Evolutionary conservation across 92 coral and sea anemone genomes (phyloP).

Genomic region (Parazoanthus swiftii): DNA sequence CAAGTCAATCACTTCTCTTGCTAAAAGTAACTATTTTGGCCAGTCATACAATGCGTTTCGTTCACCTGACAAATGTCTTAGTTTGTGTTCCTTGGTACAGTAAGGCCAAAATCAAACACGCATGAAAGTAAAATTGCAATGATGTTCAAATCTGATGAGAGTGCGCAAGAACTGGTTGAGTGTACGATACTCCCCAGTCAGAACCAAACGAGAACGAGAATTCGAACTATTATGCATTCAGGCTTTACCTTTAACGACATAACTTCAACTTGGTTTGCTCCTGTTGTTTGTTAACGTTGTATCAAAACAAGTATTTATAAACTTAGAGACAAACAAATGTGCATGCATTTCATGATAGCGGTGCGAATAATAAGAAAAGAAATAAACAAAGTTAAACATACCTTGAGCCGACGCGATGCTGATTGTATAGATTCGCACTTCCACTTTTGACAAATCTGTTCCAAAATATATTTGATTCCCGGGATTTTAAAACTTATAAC

Average conservation of each 20-base stretch:
- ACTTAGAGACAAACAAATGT: background rate
- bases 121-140: slow-evolving; percentile 27
- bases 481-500: slow-evolving; percentile 27
- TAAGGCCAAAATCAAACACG: slow-evolving; percentile 32
- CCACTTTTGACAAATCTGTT: slow-evolving; percentile 20
- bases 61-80: slow-evolving; percentile 30
- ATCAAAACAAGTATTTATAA: slow-evolving; percentile 33
- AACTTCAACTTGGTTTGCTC: slow-evolving; percentile 5
- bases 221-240: slow-evolving; percentile 19
- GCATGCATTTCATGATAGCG: slow-evolving; percentile 18
- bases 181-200: slow-evolving; percentile 32
- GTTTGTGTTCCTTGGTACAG: slow-evolving; percentile 29
- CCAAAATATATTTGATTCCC: slow-evolving; percentile 29
- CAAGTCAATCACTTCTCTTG: slow-evolving; percentile 34
- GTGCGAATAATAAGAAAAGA: slow-evolving; percentile 32
- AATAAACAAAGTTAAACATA: background rate
- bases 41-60: slow-evolving; percentile 9
- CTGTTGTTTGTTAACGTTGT: slow-evolving; percentile 32
- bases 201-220: slow-evolving; percentile 33
- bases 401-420: too few relatives aligned
- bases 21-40: slow-evolving; percentile 26
- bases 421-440: too few relatives aligned
- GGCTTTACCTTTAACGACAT: too few relatives aligned
- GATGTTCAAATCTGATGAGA: slow-evolving; percentile 30
- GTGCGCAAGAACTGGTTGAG: slow-evolving; percentile 25